These are phyloP conservation scores for Rhagoletis zephyria DNA, from an alignment of 1,140 invertebrate species.

Conservation along the genomic window DNA sequence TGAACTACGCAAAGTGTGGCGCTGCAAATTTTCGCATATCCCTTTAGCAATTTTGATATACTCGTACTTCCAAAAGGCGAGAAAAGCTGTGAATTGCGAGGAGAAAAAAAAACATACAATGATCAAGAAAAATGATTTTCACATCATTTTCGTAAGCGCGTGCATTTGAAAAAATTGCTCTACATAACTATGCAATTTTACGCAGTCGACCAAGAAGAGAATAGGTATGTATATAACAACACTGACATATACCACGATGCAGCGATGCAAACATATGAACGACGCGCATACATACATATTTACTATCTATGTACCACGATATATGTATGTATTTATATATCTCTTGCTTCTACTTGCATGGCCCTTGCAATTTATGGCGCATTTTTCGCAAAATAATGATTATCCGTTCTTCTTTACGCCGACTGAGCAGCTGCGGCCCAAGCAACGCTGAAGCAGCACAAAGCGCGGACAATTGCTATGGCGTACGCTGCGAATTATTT, in stretches of 20 bases:
- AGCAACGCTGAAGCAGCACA: slow-evolving; percentile 13
- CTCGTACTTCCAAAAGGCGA: neutral
- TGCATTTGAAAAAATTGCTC: no score
- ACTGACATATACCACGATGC: no score
- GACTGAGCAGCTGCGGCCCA: neutral
- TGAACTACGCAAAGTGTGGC: slow-evolving; percentile 4
- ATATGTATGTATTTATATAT: neutral
- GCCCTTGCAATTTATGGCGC: slow-evolving; percentile 27
- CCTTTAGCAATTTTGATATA: slow-evolving; percentile 47
- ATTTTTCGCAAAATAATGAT: slow-evolving; percentile 51
- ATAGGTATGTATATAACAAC: no score
- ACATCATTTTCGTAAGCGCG: neutral
- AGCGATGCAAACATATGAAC: neutral
- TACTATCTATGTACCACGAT: neutral
- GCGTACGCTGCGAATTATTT: slow-evolving; percentile 13
- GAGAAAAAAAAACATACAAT: neutral
- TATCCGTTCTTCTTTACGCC: slow-evolving; percentile 29
- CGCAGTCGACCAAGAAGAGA: no score
- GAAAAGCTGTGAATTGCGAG: neutral
- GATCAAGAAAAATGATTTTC: neutral
- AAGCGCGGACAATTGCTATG: slow-evolving; percentile 27
- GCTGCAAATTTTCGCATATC: neutral
- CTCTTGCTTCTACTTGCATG: neutral
- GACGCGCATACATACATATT: neutral
- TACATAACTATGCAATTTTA: no score